Evolutionary conservation across 2,113 vertebrate species (phyloP).

Genomic region (Silurus glanis): DNA sequence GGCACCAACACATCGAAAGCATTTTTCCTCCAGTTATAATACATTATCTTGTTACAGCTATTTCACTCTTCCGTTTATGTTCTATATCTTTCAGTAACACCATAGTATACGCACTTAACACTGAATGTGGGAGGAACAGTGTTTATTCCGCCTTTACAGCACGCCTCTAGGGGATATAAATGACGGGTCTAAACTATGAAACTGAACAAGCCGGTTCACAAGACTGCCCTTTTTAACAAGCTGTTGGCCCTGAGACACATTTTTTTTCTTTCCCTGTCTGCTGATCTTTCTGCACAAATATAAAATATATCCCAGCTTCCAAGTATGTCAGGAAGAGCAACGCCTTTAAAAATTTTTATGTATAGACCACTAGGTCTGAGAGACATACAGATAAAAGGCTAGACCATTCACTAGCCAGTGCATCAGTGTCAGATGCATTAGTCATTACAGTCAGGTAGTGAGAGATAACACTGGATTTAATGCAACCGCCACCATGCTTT

Average conservation of each 20-base stretch:
- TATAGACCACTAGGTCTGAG: not conserved
- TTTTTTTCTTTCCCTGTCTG: not conserved
- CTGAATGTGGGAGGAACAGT: conserved; percentile 14
- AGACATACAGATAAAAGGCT: not conserved
- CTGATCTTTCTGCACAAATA: not conserved
- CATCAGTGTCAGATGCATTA: not conserved
- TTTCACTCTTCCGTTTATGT: conserved; percentile 28
- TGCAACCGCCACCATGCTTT: not conserved
- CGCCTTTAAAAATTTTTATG: not conserved
- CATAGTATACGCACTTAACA: conserved; percentile 24
- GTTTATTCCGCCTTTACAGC: conserved; percentile 29
- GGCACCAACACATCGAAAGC: not conserved
- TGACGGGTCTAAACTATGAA: conserved; percentile 12
- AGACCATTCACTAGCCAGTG: not conserved
- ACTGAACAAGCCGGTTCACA: not conserved
- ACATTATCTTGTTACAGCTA: conserved; percentile 31
- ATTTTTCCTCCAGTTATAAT: not conserved
- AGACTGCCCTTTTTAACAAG: not conserved
- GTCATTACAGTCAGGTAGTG: not conserved
- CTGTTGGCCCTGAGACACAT: not conserved
- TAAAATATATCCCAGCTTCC: not conserved
- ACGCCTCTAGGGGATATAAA: conserved; percentile 10
- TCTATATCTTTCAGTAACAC: conserved; percentile 22
- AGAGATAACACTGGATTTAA: not conserved
- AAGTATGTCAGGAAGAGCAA: not conserved